phyloP scores from a whole-genome alignment of 2,888 invertebrate species.

The Napeogenes sylphis region DNA sequence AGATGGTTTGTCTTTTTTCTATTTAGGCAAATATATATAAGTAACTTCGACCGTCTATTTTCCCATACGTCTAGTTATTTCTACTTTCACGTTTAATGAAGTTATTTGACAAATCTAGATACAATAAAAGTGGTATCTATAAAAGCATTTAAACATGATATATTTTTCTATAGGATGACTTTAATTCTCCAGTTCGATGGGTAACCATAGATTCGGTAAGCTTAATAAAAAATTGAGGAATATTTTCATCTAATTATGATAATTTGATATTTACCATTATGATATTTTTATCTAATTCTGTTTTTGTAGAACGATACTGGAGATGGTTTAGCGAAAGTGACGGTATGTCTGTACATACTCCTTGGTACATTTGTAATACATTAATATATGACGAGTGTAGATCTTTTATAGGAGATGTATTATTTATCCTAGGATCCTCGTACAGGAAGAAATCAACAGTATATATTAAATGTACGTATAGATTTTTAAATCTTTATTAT shows the following conservation, averaged over 20 bases:
- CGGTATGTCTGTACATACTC: slow-evolving; percentile 34
- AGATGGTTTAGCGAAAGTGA: slow-evolving; percentile 51
- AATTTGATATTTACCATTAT: background rate
- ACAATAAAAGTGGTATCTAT: too few relatives aligned
- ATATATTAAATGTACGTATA: slow-evolving; percentile 39
- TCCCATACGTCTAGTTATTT: too few relatives aligned
- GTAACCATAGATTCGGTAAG: slow-evolving; percentile 40
- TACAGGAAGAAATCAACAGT: slow-evolving; percentile 43
- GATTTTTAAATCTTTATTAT: background rate
- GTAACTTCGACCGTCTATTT: too few relatives aligned
- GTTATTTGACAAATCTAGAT: too few relatives aligned
- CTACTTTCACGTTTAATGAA: too few relatives aligned
- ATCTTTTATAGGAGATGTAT: background rate
- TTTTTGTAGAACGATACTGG: slow-evolving; percentile 41
- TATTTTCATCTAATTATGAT: background rate
- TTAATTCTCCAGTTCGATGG: slow-evolving; percentile 30
- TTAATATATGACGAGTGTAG: background rate
- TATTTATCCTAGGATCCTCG: slow-evolving; percentile 36
- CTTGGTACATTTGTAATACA: background rate
- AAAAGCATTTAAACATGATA: too few relatives aligned
- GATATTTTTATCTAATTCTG: background rate
- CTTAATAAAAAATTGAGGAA: slow-evolving; percentile 5
- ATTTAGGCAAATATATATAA: too few relatives aligned
- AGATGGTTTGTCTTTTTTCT: too few relatives aligned
- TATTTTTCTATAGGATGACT: slow-evolving; percentile 23